Evolutionary conservation across 2,888 invertebrate genomes (phyloP), one percentile per base, ranked within the genome.

Genomic region (Scaptomyza tumidula): DNA sequence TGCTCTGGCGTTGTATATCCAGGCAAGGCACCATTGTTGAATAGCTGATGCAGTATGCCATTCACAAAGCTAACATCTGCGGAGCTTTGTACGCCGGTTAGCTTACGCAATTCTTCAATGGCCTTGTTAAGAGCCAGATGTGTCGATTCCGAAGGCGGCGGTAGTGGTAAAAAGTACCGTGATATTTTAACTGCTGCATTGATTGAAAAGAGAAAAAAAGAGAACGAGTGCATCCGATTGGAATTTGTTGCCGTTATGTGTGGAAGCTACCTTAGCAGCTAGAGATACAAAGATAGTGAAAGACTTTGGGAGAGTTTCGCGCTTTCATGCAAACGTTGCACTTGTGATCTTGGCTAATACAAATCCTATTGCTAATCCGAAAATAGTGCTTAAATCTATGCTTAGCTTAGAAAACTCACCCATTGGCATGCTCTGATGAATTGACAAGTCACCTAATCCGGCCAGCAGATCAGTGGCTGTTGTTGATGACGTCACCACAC

Each of bases 1-100:
- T 94, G 95, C 88, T 96, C 95, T 16, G 94, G 93, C 0, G 96
- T 96, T 33, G 94, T 84, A 19, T 86, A 89, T 9, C 92, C 92
- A 4, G 93, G 93, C 55, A 93, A 81, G 46, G 90, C 82, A 39
- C 90, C 76, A 5, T 50, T 58, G 9, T 81, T 43, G 16, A 90
- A 63, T 6, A 93, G 58, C 11, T 88, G 63, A 19, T 86, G 75
- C 46, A 93, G 74, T 35, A 86, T 72, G 3, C 58, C 52, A 56
- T 91, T 79, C 50, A 93, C 89, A 19, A 69, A 71, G 3, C 86
- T 76, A 9, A 91, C 89, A 73, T 93, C 92, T 29, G 76, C 80
- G 13, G 90, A 73, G n/a, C 92, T 92, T 45, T 88, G 77, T 16
- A 93, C 86, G 74, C 89, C 84, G 31, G 84, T 67, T 39, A 92